Base-by-base conservation (phyloP, 2,113 vertebrate genomes). In the Pygoscelis antarcticus region DNA sequence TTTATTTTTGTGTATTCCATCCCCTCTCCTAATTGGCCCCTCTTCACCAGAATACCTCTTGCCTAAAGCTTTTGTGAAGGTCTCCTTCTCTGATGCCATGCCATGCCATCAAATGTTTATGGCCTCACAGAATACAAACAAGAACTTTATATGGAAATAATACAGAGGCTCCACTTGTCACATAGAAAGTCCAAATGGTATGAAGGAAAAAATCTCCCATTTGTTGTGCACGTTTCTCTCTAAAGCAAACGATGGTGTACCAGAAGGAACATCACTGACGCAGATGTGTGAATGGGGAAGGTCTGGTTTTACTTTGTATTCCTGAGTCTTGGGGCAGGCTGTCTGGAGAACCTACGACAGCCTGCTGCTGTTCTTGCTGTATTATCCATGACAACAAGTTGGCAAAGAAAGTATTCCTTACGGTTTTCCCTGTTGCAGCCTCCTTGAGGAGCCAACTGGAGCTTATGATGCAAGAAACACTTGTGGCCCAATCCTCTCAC, bases 351-450 rank as follows among this genome's bases (percentile, higher is more conserved):
- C 83, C 36, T 60, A 5, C 0, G 4, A 57, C 79, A 88, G 80
- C 49, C 60, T 82, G 42, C 55, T 87, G 57, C 65, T 86, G 46
- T 91, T 93, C 89, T 14, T 87, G 68, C 57, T 91, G 57, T 69
- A 23, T 91, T 91, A 87, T 79, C 83, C 74, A 76, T 76, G 91
- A 90, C 80, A 92, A 81, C 51, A 91, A 69, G 61, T 69, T 96
- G 95, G 65, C 89, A 84, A 94, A 93, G 66, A 40, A 91, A 72
- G 16, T 27, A 32, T 77, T 92, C n/a, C 47, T 74, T 34, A 20
- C 0, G 1, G 46, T 47, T 89, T 57, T 83, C 58, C 75, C 44
- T 25, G 29, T 58, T 68, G 51, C 52, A 92, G 25, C 88, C 80
- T 92, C 68, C 81, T 69, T 71, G 44, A 92, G 52, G 44, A 94